A percentile compares a stretch with the other conserved stretches of the same genome.
Evolutionary conservation across 2,888 invertebrate species (phyloP).

Genomic region (Watsonalla cultraria): DNA sequence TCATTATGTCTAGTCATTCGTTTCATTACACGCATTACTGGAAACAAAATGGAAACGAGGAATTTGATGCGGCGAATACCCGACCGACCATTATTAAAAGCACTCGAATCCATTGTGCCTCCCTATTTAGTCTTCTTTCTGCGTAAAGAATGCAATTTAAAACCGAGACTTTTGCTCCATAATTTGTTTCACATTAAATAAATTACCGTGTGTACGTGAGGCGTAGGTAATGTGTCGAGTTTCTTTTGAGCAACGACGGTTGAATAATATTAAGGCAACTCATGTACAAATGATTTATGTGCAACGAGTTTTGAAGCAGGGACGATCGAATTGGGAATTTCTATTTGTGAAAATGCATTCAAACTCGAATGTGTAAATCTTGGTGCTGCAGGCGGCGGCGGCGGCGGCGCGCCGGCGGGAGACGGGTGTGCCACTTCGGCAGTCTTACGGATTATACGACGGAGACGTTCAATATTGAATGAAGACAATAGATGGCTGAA

Average conservation of each 20-base stretch:
- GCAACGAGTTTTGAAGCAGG: slow-evolving; percentile 19
- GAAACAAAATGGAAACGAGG: slow-evolving; percentile 37
- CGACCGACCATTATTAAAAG: slow-evolving; percentile 21
- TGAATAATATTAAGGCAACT: slow-evolving; percentile 5
- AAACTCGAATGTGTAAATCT: slow-evolving; percentile 21
- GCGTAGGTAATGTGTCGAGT: neutral
- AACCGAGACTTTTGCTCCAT: slow-evolving; percentile 5
- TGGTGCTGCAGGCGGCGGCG: slow-evolving; percentile 17
- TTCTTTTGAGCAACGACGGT: neutral
- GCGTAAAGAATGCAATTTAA: slow-evolving; percentile 17
- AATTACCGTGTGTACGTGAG: neutral
- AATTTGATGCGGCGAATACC: slow-evolving; percentile 25
- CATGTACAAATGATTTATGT: slow-evolving; percentile 19
- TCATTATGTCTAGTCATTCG: slow-evolving; percentile 40
- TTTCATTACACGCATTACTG: slow-evolving; percentile 45
- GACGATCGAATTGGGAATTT: slow-evolving; percentile 12
- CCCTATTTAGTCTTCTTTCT: slow-evolving; percentile 9
- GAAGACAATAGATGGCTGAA: no score
- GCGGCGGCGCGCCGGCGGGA: slow-evolving; percentile 7
- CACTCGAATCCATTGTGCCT: slow-evolving; percentile 18
- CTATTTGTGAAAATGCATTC: slow-evolving; percentile 21
- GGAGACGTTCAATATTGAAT: neutral
- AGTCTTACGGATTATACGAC: slow-evolving; percentile 18
- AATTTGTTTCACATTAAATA: slow-evolving; percentile 1
- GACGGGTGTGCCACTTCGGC: slow-evolving; percentile 19